Evolutionary conservation across 2,797 vertebrate genomes (phyloP), one percentile per base, ranked within the genome.

Genomic region (Allobates femoralis): DNA sequence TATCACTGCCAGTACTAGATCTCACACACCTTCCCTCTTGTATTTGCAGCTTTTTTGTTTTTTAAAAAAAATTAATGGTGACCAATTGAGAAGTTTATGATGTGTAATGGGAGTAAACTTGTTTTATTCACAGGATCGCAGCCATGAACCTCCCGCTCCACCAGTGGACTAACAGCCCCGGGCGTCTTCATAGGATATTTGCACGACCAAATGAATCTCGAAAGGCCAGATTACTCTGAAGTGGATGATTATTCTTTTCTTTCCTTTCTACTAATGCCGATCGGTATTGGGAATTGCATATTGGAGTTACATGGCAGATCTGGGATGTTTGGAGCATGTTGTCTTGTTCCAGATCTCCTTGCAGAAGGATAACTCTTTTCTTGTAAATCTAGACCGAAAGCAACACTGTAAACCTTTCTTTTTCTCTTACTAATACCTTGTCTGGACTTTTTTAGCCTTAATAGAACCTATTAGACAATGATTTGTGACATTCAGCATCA

Each of bases 81-180:
- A 15, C 26, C 26, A 32, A n/a, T 32, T 19, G 28, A 66, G 3
- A 16, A 30, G 62, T 66, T 19, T 34, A 14, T 71, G 67, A 41
- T 71, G 67, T 41, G 41, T 71, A 37, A 37, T n/a, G 3, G 16
- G 26, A 67, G 67, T 71, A 71, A 23, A n/a, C n/a, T 34, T 11
- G 18, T 79, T 46, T 75, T 79, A n/a, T 88, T 50, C 90, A 15
- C 89, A 96, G 94, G 93, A 89, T 34, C 92, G 94, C 90, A 92
- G 93, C 86, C 93, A 95, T 92, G 97, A 96, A 66, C 98, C 98
- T 66, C 98, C 98, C 86, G 95, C 96, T 41, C 98, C 98, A 75
- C 96, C 98, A 64, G 91, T 99, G 90, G 97, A 99, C 91, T 99
- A 98, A 90, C 91, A 77, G 41, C 0, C 90, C 85, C 87, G 85